Conservation (phyloP, 2,113 vertebrate species). For the Propithecus coquereli region DNA sequence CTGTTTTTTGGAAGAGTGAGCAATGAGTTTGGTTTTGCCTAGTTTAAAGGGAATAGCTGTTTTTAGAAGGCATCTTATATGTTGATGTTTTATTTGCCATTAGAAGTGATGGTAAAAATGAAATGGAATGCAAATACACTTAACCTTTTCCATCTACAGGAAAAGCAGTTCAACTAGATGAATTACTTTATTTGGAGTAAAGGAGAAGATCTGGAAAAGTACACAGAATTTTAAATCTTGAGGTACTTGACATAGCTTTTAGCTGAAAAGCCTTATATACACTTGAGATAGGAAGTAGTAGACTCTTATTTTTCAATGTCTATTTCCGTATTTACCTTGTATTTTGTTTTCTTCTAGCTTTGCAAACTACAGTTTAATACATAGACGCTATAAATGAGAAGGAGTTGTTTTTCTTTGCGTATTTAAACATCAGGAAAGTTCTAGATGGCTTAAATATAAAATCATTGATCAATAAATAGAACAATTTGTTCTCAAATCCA, state of each 20-base stretch:
- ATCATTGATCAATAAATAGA: conserved; percentile 6
- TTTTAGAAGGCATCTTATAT: conserved; percentile 34
- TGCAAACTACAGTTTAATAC: background rate
- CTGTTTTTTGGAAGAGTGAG: conserved; percentile 27
- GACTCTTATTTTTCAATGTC: background rate
- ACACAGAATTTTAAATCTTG: conserved; percentile 12
- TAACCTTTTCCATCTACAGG: background rate
- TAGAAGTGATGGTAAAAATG: conserved; percentile 26
- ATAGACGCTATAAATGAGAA: background rate
- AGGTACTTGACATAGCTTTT: background rate
- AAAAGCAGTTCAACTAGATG: background rate
- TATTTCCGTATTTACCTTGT: background rate
- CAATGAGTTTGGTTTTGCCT: conserved; percentile 47
- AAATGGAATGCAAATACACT: conserved; percentile 29
- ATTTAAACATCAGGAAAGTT: background rate
- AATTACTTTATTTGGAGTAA: conserved; percentile 36
- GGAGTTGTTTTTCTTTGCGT: background rate
- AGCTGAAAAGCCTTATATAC: background rate
- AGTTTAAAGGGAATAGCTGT: background rate
- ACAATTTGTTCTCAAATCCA: background rate
- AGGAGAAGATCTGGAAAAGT: background rate
- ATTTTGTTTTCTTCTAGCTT: conserved; percentile 17
- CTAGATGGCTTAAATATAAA: conserved; percentile 25
- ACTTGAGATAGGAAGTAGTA: background rate
- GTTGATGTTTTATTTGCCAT: background rate